Percentiles rank a stretch among this genome's conserved stretches.
These are phyloP conservation scores for Dioctria linearis DNA, from an alignment of 2,888 invertebrate genomes.

Conservation along the genomic window DNA sequence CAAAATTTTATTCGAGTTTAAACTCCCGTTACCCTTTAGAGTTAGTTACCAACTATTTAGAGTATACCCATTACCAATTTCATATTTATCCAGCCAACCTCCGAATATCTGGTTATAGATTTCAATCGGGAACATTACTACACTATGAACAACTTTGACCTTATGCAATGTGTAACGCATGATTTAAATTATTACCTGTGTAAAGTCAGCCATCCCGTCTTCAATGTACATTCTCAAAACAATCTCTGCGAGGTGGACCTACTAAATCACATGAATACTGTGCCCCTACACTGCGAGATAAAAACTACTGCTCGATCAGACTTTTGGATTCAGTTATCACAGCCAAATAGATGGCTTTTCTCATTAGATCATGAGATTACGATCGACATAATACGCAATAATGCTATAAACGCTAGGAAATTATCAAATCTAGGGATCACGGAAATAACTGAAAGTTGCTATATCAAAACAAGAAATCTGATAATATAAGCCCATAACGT, in stretches of 20 bases:
- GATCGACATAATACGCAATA: not conserved
- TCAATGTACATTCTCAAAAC: constrained; percentile 5
- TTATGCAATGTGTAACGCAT: not conserved
- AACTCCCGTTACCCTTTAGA: no score
- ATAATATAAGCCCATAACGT: constrained; percentile 6
- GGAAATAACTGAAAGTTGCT: not conserved
- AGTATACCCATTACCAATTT: no score
- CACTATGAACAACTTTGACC: constrained; percentile 9
- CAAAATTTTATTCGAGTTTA: no score
- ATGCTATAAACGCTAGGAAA: not conserved
- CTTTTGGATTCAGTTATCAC: no score
- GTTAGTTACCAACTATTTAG: no score
- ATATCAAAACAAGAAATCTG: no score
- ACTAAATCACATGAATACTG: no score
- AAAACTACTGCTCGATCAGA: no score
- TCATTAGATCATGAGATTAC: not conserved
- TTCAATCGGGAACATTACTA: constrained; percentile 12
- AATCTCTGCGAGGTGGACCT: no score
- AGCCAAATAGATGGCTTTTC: constrained; percentile 22
- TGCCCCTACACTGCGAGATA: no score
- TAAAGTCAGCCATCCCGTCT: not conserved
- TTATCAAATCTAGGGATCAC: not conserved
- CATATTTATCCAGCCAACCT: constrained; percentile 14
- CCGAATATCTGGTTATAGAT: constrained; percentile 14
- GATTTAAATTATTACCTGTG: constrained; percentile 7